Conservation (phyloP, 2,797 vertebrate species). For the Macroramphosus scolopax region DNA sequence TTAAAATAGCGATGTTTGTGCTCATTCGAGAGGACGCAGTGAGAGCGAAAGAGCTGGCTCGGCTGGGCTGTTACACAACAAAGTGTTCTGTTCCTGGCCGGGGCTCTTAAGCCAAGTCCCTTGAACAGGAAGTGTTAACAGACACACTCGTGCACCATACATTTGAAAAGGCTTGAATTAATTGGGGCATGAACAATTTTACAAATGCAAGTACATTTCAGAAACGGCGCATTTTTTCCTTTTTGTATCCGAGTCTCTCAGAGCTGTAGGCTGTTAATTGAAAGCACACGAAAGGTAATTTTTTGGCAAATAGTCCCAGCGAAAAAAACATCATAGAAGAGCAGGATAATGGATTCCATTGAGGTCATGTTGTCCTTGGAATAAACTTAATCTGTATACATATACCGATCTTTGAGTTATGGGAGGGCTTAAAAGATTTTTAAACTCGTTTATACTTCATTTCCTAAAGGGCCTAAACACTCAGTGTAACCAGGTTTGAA, state of each 20-base stretch:
- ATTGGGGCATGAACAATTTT: not conserved
- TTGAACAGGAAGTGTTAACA: conserved; percentile 33
- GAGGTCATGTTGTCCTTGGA: too few species aligned
- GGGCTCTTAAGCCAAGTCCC: conserved; percentile 50
- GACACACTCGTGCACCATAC: conserved; percentile 15
- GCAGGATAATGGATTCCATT: too few species aligned
- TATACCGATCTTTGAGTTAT: too few species aligned
- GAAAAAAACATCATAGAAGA: too few species aligned
- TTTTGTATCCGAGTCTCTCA: not conserved
- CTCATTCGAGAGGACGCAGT: conserved; percentile 52
- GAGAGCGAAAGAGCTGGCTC: conserved; percentile 53
- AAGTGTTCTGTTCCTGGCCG: conserved; percentile 50
- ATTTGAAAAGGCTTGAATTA: conserved; percentile 3
- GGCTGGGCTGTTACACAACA: conserved; percentile 66
- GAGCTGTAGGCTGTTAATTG: not conserved
- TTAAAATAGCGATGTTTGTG: conserved; percentile 73
- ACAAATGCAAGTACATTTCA: not conserved
- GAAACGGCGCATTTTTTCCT: not conserved
- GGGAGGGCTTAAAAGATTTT: too few species aligned
- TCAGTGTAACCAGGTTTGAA: not conserved
- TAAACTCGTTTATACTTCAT: too few species aligned
- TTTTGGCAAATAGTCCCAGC: not conserved
- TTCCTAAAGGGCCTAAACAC: not conserved
- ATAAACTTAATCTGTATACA: too few species aligned
- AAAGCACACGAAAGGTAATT: not conserved